phyloP scores from a whole-genome alignment of 2,797 vertebrate species.

The Enteromius viviparus region DNA sequence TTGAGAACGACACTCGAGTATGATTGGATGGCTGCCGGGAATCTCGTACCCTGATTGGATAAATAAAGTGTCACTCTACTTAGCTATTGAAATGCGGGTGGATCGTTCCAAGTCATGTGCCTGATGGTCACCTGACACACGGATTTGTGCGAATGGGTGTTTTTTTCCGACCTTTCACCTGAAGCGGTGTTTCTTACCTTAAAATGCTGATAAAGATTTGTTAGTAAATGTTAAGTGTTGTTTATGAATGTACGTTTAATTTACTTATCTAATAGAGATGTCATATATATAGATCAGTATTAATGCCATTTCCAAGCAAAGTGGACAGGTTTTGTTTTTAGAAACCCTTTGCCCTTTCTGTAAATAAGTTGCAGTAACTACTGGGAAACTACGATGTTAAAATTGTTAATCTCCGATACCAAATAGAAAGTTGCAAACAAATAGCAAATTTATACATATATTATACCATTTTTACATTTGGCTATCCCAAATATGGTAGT shows the following conservation, averaged over 20 bases:
- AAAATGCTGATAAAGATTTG: background rate
- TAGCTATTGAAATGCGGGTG: constrained; percentile 49
- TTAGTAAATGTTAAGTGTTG: background rate
- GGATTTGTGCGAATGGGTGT: constrained; percentile 53
- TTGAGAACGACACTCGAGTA: constrained; percentile 57
- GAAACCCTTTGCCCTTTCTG: background rate
- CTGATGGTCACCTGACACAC: constrained; percentile 85
- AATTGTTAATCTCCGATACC: background rate
- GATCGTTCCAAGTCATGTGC: constrained; percentile 74
- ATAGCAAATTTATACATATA: background rate
- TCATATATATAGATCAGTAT: background rate
- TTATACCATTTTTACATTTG: background rate
- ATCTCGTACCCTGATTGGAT: constrained; percentile 67
- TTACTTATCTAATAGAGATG: background rate
- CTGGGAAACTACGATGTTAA: background rate
- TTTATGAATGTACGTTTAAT: background rate
- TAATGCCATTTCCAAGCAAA: background rate
- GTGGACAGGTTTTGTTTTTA: background rate
- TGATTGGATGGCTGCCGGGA: constrained; percentile 67
- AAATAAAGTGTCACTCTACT: constrained; percentile 60
- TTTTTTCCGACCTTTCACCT: constrained; percentile 75
- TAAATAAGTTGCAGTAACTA: background rate
- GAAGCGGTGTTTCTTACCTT: constrained; percentile 26
- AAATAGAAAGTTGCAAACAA: background rate
- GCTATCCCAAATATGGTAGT: background rate